A percentile compares a stretch with the other conserved stretches of the same genome.
These are phyloP conservation scores for Pseudococcus jackbeardsleyi DNA, from an alignment of 2,888 invertebrate genomes.

Conservation along the genomic window DNA sequence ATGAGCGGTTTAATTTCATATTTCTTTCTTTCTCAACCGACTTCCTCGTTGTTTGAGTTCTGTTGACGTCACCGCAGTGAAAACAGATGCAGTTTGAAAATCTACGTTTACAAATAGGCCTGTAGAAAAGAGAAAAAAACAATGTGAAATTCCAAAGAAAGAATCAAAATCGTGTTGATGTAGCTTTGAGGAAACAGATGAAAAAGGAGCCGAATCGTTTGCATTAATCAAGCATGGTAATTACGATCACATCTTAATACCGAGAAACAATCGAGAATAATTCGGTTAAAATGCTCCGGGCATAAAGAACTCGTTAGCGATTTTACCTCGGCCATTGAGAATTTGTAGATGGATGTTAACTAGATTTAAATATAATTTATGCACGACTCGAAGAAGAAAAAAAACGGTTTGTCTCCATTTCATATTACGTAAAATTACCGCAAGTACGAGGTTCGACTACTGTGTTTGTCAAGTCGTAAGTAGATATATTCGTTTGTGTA, in stretches of 20 bases:
- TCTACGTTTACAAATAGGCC: background rate
- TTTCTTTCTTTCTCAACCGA: background rate
- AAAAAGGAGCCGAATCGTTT: background rate
- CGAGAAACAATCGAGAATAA: constrained; percentile 6
- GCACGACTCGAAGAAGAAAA: constrained; percentile 15
- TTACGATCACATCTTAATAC: constrained; percentile 20
- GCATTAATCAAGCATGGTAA: background rate
- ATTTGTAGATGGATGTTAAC: constrained; percentile 17
- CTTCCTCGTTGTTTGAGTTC: background rate
- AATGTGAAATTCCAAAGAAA: background rate
- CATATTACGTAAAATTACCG: constrained; percentile 36
- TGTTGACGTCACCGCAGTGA: background rate
- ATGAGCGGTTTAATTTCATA: background rate
- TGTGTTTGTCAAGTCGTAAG: background rate
- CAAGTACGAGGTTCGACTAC: background rate
- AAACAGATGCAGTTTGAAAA: background rate
- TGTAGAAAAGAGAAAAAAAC: background rate
- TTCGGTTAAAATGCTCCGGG: background rate
- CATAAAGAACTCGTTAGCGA: constrained; percentile 7
- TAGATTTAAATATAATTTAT: constrained; percentile 45
- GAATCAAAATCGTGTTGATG: background rate
- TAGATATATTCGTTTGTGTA: background rate
- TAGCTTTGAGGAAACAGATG: background rate
- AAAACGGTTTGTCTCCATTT: background rate
- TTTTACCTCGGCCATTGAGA: constrained; percentile 20